A percentile compares a stretch with the other conserved stretches of the same genome.
Conservation (phyloP, 2,888 invertebrate species). For the Parnassius glacialis region DNA sequence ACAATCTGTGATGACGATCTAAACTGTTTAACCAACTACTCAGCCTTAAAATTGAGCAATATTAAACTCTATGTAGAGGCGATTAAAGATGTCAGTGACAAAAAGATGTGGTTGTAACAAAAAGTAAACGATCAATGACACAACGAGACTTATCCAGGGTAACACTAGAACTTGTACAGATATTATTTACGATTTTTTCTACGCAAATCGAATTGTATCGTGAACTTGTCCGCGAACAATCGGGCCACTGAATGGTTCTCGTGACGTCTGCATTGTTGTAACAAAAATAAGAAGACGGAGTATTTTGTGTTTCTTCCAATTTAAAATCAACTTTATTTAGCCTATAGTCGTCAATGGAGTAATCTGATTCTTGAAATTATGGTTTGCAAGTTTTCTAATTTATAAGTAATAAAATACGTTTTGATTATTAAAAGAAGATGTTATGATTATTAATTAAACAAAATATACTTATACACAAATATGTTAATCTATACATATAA, state of each 20-base stretch:
- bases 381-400: too few species aligned
- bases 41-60: conserved; percentile 15
- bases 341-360: conserved; percentile 35
- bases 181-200: conserved; percentile 53
- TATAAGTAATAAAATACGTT: too few species aligned
- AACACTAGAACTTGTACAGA: conserved; percentile 72
- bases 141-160: conserved; percentile 53
- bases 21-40: conserved; percentile 33
- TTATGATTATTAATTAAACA: too few species aligned
- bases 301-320: conserved; percentile 43
- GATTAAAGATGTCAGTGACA: conserved; percentile 1
- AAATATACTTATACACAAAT: too few species aligned
- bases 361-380: background rate
- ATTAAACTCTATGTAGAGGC: conserved; percentile 24
- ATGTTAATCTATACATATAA: too few species aligned
- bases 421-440: too few species aligned
- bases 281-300: conserved; percentile 44
- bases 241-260: conserved; percentile 42
- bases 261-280: conserved; percentile 38
- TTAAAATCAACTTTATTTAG: conserved; percentile 34
- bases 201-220: conserved; percentile 44
- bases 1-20: conserved; percentile 69
- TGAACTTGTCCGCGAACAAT: conserved; percentile 46
- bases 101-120: conserved; percentile 25
- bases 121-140: conserved; percentile 37